phyloP scores from a whole-genome alignment of 2,113 vertebrate species.

The Sebastes fasciatus region DNA sequence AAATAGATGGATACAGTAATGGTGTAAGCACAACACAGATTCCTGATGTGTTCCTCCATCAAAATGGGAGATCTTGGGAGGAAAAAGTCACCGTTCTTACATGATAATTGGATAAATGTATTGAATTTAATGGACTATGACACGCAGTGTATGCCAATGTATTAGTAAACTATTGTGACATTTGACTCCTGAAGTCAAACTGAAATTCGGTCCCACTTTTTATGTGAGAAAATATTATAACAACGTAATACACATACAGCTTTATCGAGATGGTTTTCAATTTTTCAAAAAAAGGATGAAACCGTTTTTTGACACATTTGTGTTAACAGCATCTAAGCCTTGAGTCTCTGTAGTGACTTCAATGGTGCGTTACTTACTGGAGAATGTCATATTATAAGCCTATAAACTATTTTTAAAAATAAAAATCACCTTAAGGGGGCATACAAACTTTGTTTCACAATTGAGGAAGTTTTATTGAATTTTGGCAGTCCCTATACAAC shows the following conservation, averaged over 20 bases:
- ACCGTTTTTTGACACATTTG: not conserved
- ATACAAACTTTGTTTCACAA: too few relatives aligned
- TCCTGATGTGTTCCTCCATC: constrained; percentile 29
- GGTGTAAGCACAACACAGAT: constrained; percentile 10
- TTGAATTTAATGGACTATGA: not conserved
- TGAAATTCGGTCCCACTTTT: not conserved
- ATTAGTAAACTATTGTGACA: not conserved
- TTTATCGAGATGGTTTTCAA: not conserved
- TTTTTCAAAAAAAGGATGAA: not conserved
- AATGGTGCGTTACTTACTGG: not conserved
- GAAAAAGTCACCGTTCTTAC: not conserved
- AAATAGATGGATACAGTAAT: constrained; percentile 47
- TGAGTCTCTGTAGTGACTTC: not conserved
- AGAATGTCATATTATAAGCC: not conserved
- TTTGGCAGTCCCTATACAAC: too few relatives aligned
- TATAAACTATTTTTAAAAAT: too few relatives aligned
- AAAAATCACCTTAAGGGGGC: too few relatives aligned
- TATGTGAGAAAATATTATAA: not conserved
- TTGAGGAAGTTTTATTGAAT: too few relatives aligned
- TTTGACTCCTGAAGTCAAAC: not conserved
- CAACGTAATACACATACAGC: not conserved
- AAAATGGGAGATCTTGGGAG: constrained; percentile 1
- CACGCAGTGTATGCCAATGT: not conserved
- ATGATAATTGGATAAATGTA: constrained; percentile 1
- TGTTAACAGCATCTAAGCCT: not conserved